Conservation (phyloP, 2,113 vertebrate species). For the Megaptera novaeangliae region DNA sequence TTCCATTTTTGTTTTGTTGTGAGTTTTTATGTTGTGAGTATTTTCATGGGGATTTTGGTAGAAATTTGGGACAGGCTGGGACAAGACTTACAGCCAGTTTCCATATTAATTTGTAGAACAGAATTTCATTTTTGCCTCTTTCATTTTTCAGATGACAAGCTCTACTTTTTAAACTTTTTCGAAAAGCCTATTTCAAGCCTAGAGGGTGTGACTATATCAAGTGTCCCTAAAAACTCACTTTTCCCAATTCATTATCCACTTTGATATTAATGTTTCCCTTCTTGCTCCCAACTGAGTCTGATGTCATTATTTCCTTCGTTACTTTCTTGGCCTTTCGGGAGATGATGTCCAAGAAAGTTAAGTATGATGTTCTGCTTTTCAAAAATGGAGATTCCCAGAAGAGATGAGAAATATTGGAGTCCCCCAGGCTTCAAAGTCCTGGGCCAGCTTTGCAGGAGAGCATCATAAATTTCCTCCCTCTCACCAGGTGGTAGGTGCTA, state of each 20-base stretch:
- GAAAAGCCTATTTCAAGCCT: background rate
- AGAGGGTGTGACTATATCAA: background rate
- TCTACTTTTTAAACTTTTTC: background rate
- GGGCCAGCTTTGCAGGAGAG: background rate
- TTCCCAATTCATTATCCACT: background rate
- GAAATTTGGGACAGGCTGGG: background rate
- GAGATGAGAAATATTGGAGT: background rate
- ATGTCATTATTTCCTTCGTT: background rate
- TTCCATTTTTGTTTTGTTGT: background rate
- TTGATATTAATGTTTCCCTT: background rate
- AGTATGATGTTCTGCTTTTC: background rate
- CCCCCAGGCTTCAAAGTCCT: background rate
- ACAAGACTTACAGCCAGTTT: background rate
- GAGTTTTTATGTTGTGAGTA: background rate
- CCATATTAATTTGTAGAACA: conserved; percentile 6
- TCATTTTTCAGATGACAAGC: background rate
- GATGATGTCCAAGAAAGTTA: background rate
- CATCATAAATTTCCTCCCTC: background rate
- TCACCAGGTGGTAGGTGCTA: background rate
- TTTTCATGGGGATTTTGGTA: conserved; percentile 26
- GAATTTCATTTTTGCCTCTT: conserved; percentile 6
- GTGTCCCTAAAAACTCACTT: background rate
- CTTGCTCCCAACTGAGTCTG: background rate
- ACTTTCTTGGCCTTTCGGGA: background rate
- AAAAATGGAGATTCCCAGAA: background rate